phyloP scores from a whole-genome alignment of 2,888 invertebrate genomes.

The Drosophila basisetae region DNA sequence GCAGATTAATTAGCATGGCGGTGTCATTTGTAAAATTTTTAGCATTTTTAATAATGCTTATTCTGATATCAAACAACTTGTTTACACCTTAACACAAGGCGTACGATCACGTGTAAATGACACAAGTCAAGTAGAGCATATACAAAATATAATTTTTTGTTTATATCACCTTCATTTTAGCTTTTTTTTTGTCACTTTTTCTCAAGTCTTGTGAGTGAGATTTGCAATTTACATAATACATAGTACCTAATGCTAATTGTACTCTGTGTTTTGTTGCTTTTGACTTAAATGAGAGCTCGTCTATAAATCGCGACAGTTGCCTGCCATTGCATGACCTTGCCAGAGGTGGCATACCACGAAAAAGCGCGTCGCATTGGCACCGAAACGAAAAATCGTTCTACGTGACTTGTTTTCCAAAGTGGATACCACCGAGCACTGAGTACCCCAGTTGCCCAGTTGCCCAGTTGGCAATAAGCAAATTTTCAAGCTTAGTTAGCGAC shows the following conservation, averaged over 20 bases:
- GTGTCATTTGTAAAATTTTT: slow-evolving; percentile 63
- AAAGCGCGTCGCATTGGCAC: slow-evolving; percentile 71
- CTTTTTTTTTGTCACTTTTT: slow-evolving; percentile 5
- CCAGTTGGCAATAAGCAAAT: slow-evolving; percentile 56
- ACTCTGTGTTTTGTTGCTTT: slow-evolving; percentile 7
- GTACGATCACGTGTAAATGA: slow-evolving; percentile 31
- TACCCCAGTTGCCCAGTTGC: slow-evolving; percentile 24
- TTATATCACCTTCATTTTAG: slow-evolving; percentile 15
- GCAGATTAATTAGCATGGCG: slow-evolving; percentile 70
- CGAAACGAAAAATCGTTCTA: slow-evolving; percentile 72
- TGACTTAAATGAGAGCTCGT: slow-evolving; percentile 39
- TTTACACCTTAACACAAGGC: slow-evolving; percentile 18
- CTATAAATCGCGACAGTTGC: slow-evolving; percentile 52
- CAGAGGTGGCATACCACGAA: slow-evolving; percentile 69
- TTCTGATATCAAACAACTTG: slow-evolving; percentile 50
- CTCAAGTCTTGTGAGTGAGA: slow-evolving; percentile 1
- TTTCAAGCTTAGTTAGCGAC: slow-evolving; percentile 54
- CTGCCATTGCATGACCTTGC: slow-evolving; percentile 62
- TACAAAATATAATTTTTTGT: slow-evolving; percentile 6
- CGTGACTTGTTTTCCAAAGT: slow-evolving; percentile 70
- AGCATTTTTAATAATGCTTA: slow-evolving; percentile 35
- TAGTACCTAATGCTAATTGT: slow-evolving; percentile 43
- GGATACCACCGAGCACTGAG: slow-evolving; percentile 1
- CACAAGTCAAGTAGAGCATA: slow-evolving; percentile 32
- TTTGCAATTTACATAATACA: slow-evolving; percentile 40